Conservation (phyloP, 2,797 vertebrate species). For the Acomys russatus region DNA sequence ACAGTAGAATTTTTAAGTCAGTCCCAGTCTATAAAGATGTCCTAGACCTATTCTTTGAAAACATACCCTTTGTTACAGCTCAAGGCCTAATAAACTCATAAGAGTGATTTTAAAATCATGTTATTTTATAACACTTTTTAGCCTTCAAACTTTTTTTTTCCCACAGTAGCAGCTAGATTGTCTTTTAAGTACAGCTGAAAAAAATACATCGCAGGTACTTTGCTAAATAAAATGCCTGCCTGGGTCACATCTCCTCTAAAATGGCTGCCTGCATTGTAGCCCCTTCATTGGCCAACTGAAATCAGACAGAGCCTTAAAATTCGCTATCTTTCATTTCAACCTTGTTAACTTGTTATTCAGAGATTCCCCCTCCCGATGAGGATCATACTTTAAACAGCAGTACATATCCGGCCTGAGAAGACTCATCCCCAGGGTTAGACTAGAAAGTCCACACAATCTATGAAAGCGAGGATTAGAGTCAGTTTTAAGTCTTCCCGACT, state of each 20-base stretch:
- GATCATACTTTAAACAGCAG: constrained; percentile 10
- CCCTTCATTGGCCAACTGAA: not conserved
- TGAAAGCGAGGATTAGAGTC: not conserved
- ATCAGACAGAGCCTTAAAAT: constrained; percentile 18
- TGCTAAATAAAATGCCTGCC: constrained; percentile 20
- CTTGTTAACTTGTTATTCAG: not conserved
- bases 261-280: not conserved
- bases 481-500: not conserved
- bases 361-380: not conserved
- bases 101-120: not conserved
- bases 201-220: constrained; percentile 18
- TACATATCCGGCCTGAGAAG: not conserved
- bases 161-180: not conserved
- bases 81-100: not conserved
- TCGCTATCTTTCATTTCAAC: not conserved
- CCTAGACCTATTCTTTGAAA: not conserved
- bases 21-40: too few relatives aligned
- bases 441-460: constrained; percentile 13
- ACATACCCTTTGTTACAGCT: not conserved
- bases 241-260: not conserved
- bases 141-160: constrained; percentile 26
- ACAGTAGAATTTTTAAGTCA: not conserved
- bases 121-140: not conserved
- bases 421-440: not conserved
- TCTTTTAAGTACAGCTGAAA: not conserved